Conservation (phyloP, 2,113 vertebrate genomes). For the Festucalex cinctus region DNA sequence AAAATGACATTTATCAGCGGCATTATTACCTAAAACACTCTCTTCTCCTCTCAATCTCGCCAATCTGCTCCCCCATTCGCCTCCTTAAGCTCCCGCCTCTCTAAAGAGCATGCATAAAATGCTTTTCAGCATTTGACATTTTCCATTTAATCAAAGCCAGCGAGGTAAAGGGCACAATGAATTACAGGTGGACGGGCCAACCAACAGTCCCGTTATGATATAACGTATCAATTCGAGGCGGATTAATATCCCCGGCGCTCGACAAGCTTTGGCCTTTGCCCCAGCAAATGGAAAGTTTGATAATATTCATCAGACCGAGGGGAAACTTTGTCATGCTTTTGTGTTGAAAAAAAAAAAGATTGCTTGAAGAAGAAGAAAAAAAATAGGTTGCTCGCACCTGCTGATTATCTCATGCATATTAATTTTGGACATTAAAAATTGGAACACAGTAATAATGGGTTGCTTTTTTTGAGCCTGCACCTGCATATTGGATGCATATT, state of each 20-base stretch:
- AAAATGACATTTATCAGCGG: constrained; percentile 41
- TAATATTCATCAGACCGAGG: constrained; percentile 29
- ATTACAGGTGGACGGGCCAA: constrained; percentile 55
- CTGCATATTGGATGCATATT: constrained; percentile 16
- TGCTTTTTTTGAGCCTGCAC: constrained; percentile 29
- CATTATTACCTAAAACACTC: constrained; percentile 37
- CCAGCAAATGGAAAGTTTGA: constrained; percentile 52
- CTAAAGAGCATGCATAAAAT: constrained; percentile 60
- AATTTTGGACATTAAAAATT: constrained; percentile 40
- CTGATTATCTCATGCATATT: constrained; percentile 49
- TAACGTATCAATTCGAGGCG: constrained; percentile 56
- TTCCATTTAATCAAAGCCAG: constrained; percentile 66
- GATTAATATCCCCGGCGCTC: constrained; percentile 50
- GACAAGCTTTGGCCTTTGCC: constrained; percentile 48
- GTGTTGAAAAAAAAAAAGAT: neutral
- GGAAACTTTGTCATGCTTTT: constrained; percentile 41
- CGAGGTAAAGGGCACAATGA: constrained; percentile 56
- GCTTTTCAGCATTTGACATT: constrained; percentile 66
- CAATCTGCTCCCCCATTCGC: neutral
- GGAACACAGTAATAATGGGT: constrained; percentile 24
- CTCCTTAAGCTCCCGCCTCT: constrained; percentile 40
- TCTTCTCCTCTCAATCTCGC: neutral
- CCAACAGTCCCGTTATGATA: constrained; percentile 47
- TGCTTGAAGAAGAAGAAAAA: neutral
- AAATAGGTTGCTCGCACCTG: constrained; percentile 11